Conservation (phyloP, 2,113 vertebrate species). For the Tamias sibiricus region DNA sequence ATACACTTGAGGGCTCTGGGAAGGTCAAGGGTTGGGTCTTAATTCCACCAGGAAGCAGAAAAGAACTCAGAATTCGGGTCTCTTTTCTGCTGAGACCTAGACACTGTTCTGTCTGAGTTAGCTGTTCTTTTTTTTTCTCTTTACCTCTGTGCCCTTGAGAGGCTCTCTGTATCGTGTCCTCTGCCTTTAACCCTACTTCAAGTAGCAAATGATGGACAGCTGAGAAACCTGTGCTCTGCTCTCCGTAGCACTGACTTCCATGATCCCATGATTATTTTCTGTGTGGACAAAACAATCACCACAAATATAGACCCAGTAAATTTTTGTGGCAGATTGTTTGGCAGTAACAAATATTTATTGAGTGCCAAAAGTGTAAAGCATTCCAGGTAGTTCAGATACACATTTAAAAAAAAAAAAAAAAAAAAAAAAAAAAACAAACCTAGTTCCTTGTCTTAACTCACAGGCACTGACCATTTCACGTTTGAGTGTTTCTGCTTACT, state of each 20-base stretch:
- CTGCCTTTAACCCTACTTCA: slow-evolving; percentile 43
- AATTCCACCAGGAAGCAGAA: neutral
- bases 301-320: slow-evolving; percentile 68
- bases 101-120: slow-evolving; percentile 28
- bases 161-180: neutral
- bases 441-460: slow-evolving; percentile 55
- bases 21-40: neutral
- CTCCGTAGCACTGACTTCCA: slow-evolving; percentile 51
- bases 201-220: slow-evolving; percentile 6
- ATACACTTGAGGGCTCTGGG: neutral
- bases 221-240: neutral
- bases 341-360: slow-evolving; percentile 67
- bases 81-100: neutral
- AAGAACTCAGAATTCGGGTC: neutral
- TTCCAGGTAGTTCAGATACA: slow-evolving; percentile 20
- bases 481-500: slow-evolving; percentile 36
- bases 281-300: slow-evolving; percentile 46
- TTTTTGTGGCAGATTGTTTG: slow-evolving; percentile 61
- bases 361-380: slow-evolving; percentile 65
- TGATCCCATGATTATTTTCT: slow-evolving; percentile 54
- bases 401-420: slow-evolving; percentile 42
- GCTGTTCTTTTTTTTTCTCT: slow-evolving; percentile 17
- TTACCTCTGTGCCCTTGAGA: slow-evolving; percentile 29
- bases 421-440: neutral
- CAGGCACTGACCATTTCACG: neutral